Conservation (phyloP, 2,113 vertebrate species). For the Aythya baeri region DNA sequence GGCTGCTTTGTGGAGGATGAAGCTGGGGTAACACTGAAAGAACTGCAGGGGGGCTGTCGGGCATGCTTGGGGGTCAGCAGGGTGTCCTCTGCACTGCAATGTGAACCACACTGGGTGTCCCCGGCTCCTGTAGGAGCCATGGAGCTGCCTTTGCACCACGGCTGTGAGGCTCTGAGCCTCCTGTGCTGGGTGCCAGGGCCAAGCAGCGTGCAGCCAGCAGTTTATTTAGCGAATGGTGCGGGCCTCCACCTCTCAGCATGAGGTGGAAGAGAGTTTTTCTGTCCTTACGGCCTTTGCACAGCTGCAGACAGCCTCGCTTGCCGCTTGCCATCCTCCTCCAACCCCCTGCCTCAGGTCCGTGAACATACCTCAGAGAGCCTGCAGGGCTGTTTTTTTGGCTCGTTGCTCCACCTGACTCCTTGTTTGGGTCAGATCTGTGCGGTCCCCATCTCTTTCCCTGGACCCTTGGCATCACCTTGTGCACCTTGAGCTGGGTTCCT, state of each 20-base stretch:
- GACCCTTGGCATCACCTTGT: accelerated
- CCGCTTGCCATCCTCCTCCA: accelerated
- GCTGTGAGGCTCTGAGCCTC: not conserved
- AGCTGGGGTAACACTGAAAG: not conserved
- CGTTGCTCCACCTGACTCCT: not conserved
- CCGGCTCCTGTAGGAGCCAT: not conserved
- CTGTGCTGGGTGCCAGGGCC: not conserved
- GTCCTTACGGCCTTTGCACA: not conserved
- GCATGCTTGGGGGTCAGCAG: not conserved
- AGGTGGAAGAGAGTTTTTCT: not conserved
- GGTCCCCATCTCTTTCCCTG: not conserved
- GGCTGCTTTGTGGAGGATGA: not conserved
- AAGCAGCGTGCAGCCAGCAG: not conserved
- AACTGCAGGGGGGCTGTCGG: not conserved
- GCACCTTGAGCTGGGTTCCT: accelerated
- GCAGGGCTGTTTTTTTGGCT: not conserved
- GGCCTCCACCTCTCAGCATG: not conserved
- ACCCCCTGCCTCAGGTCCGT: too few species aligned
- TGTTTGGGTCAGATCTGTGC: not conserved
- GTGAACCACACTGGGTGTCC: too few species aligned
- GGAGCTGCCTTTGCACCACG: not conserved
- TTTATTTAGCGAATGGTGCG: not conserved
- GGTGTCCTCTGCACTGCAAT: not conserved
- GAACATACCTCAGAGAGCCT: not conserved
- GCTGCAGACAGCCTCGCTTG: not conserved